Percentiles rank a stretch among this genome's conserved stretches.
These are phyloP conservation scores for Pangasius krempfi DNA, from an alignment of 2,797 vertebrate genomes.

Conservation along the genomic window DNA sequence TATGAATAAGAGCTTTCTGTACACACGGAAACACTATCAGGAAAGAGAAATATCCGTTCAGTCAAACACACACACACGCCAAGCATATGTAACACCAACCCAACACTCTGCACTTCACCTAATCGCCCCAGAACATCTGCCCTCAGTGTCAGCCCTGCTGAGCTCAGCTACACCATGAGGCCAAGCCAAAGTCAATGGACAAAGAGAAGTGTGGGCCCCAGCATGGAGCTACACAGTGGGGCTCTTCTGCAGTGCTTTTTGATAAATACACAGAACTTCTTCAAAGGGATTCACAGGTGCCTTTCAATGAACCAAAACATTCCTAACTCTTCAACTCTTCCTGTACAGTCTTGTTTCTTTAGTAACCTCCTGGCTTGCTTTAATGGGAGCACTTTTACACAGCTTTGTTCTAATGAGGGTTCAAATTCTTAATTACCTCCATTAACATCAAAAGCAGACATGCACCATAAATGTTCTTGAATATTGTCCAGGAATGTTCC, in stretches of 20 bases:
- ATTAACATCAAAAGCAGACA: slow-evolving; percentile 32
- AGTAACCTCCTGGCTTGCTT: slow-evolving; percentile 27
- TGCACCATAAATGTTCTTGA: background rate
- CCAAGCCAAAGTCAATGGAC: slow-evolving; percentile 40
- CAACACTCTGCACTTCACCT: slow-evolving; percentile 32
- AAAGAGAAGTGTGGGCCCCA: slow-evolving; percentile 23
- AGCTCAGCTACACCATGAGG: slow-evolving; percentile 35
- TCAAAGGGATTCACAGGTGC: slow-evolving; percentile 46
- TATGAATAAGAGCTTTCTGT: background rate
- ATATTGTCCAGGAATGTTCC: background rate
- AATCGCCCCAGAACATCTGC: slow-evolving; percentile 46
- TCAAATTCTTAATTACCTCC: slow-evolving; percentile 6
- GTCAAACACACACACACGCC: slow-evolving; percentile 14
- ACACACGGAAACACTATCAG: background rate
- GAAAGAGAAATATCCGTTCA: slow-evolving; percentile 24
- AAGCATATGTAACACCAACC: slow-evolving; percentile 53
- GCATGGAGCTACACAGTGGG: slow-evolving; percentile 45
- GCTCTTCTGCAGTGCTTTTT: slow-evolving; percentile 37
- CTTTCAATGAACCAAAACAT: slow-evolving; percentile 38
- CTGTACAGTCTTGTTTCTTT: slow-evolving; percentile 15
- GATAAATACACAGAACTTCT: slow-evolving; percentile 43
- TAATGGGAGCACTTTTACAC: slow-evolving; percentile 26
- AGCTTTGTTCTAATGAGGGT: background rate
- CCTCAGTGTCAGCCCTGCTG: slow-evolving; percentile 41
- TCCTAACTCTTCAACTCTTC: slow-evolving; percentile 26